phyloP scores from a whole-genome alignment of 1,140 invertebrate species.

The Bombus cullumanus region DNA sequence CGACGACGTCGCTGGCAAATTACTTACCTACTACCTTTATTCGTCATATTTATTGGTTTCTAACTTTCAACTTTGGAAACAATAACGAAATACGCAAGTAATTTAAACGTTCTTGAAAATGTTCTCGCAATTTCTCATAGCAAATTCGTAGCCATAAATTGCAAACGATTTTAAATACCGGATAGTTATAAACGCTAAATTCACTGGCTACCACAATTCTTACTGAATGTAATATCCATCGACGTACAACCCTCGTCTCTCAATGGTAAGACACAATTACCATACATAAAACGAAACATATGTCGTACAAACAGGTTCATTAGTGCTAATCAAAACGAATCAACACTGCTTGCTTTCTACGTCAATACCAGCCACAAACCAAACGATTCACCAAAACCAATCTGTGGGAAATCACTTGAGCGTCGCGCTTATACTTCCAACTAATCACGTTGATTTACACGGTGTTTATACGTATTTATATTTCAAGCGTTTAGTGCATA shows the following conservation, averaged over 20 bases:
- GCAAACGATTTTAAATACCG: no score
- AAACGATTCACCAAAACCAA: background rate
- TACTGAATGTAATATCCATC: background rate
- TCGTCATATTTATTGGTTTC: background rate
- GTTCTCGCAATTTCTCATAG: no score
- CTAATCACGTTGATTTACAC: conserved; percentile 80
- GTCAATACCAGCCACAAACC: background rate
- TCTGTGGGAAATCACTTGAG: conserved; percentile 68
- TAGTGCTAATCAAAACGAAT: background rate
- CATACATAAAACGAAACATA: background rate
- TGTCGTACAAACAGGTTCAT: background rate
- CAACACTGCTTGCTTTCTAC: background rate
- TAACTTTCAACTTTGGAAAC: background rate
- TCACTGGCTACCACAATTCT: background rate
- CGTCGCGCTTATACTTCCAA: conserved; percentile 63
- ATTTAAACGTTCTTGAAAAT: no score
- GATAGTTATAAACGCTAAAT: background rate
- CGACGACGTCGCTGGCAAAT: background rate
- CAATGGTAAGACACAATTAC: background rate
- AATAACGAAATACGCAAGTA: no score
- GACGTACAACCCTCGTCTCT: background rate
- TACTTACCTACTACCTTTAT: background rate
- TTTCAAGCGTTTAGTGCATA: conserved; percentile 80
- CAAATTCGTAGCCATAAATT: no score
- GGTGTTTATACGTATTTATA: conserved; percentile 82